A percentile compares a stretch with the other conserved stretches of the same genome.
These are phyloP conservation scores for Karalla daura DNA, from an alignment of 2,797 vertebrate genomes.

Conservation along the genomic window DNA sequence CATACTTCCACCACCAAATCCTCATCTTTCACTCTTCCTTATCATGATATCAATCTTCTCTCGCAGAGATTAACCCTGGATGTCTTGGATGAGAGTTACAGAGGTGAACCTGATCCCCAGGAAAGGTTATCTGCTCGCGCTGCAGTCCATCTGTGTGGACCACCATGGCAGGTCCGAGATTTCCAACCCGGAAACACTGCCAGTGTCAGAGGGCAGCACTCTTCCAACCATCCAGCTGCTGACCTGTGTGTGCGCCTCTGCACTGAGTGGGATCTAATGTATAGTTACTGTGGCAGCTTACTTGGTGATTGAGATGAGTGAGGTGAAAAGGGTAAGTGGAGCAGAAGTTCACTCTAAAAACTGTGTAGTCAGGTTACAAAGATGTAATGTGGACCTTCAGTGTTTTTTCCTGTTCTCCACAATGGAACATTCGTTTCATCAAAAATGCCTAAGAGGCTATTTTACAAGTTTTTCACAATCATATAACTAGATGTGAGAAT, in stretches of 20 bases:
- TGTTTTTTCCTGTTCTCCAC: too few species aligned
- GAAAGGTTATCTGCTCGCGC: constrained; percentile 83
- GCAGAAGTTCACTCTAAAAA: constrained; percentile 69
- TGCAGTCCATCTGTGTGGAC: constrained; percentile 81
- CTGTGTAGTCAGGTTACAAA: constrained; percentile 64
- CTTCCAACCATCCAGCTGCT: constrained; percentile 77
- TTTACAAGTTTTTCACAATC: too few species aligned
- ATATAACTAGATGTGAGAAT: too few species aligned
- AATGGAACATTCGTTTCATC: too few species aligned
- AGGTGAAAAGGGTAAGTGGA: constrained; percentile 73
- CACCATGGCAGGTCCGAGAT: constrained; percentile 84
- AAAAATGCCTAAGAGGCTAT: too few species aligned
- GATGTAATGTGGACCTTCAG: constrained; percentile 58
- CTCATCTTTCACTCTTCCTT: constrained; percentile 83
- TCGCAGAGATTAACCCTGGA: constrained; percentile 76
- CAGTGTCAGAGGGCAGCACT: constrained; percentile 83
- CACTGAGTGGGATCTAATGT: constrained; percentile 69
- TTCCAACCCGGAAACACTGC: constrained; percentile 84
- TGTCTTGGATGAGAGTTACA: constrained; percentile 84
- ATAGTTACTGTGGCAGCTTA: constrained; percentile 63
- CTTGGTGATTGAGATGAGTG: constrained; percentile 69
- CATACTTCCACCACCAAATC: constrained; percentile 76
- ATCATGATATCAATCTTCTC: constrained; percentile 83
- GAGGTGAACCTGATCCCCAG: constrained; percentile 83
- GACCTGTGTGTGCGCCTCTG: constrained; percentile 74